Base-by-base conservation (phyloP, 1,140 invertebrate species). In the Heliconius congener region DNA sequence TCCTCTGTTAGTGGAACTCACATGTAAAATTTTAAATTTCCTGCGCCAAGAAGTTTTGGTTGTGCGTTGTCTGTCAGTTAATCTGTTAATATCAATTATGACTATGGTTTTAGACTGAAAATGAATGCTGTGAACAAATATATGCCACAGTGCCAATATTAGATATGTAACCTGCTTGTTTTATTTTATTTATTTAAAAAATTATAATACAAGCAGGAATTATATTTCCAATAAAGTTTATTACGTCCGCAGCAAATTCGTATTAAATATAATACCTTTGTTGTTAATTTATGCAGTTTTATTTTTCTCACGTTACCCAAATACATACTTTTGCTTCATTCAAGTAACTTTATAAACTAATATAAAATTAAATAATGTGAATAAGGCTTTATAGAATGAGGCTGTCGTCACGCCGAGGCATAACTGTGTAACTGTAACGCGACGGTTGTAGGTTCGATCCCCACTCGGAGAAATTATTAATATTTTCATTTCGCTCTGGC, bases 71-170 rank as follows among this genome's bases (percentile, higher is more conserved):
- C 55, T 57, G 8, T 23, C 55, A 57, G 18, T 57, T 19, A 57
- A 19, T 57, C 55, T 1, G n/a, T 19, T 52, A 52, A 42, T 74
- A 37, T 34, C 37, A 60, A 77, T 84, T 75, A 76, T 90, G 88
- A 91, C 88, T 90, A 90, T 91, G 88, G 88, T 90, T 90, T 89
- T 87, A 83, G 83, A 82, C 52, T 78, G 76, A 78, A 55, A 70
- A 75, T 76, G 50, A 27, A 83, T 78, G 55, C 79, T 76, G 73
- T 82, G 80, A 81, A 66, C 37, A 81, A 79, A 81, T 81, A 76
- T 78, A 85, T 80, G 84, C 88, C 88, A 89, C 88, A 89, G 85
- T 88, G 87, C 85, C 87, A 85, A 80, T 84, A 79, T 83, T 74
- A 78, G 77, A 71, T 37, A 37, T 70, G 78, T 78, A 76, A 80